Evolutionary conservation across 2,888 invertebrate species (phyloP), one percentile per base, ranked within the genome.

Genomic region (Busseola fusca): DNA sequence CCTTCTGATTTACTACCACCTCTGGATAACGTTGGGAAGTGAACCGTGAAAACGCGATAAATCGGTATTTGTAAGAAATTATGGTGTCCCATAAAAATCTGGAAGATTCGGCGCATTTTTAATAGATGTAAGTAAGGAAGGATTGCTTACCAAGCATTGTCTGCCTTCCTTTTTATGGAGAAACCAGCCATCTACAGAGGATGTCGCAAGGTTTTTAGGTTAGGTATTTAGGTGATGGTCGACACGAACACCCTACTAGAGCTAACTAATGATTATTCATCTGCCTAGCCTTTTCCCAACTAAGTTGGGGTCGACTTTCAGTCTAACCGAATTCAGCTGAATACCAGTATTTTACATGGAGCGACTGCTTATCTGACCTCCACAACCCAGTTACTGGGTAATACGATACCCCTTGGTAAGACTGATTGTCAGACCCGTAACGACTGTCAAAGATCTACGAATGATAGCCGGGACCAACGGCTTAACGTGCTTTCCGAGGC

Each of bases 21-120:
- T 57, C 69, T 84, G 84, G 83, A 84, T 85, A 82, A 69, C 83
- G 84, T 78, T 72, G 82, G 79, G 85, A 86, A 89, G 78, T 84
- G 84, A 87, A 87, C 86, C 85, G 87, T 88, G 83, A 86, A 86
- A 84, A 73, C 70, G 73, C 73, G 89, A 89, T 89, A 89, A 87
- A 84, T 85, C 75, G 76, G 66, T 79, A 73, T 81, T 81, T 76
- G 62, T 78, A 74, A 83, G 72, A 74, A 76, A 74, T 84, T 72
- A 71, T 48, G 63, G 65, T 73, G 64, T 58, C 52, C 54, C 66
- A 72, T 78, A 74, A 78, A 62, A 79, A 65, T 57, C 45, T 58
- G 5, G 21, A 40, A 64, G 64, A 69, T 57, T 72, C 69, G 37
- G 78, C 78, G 48, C 56, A 59, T 78, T 81, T 79, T 72, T 78